Conservation (phyloP, 2,888 invertebrate genomes). For the Parthenolecanium corni region DNA sequence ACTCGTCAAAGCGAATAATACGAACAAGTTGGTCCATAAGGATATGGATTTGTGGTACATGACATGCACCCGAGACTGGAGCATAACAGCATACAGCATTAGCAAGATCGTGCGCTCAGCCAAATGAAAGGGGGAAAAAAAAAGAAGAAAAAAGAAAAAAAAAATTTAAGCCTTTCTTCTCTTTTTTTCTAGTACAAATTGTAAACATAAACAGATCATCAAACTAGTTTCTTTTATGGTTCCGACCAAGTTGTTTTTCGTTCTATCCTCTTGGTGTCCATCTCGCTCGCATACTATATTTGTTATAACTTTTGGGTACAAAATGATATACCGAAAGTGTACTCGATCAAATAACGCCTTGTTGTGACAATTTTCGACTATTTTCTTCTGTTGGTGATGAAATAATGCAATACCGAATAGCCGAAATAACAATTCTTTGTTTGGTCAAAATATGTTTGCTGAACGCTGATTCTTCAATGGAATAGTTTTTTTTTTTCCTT, state of each 20-base stretch:
- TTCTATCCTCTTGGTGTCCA: neutral
- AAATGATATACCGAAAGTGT: neutral
- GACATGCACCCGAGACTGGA: too few relatives aligned
- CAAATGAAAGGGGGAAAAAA: neutral
- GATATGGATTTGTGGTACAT: too few relatives aligned
- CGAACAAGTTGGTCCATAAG: neutral
- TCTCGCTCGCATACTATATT: neutral
- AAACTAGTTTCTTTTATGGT: neutral
- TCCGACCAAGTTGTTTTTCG: neutral
- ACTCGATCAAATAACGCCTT: constrained; percentile 1
- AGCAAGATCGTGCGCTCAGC: neutral
- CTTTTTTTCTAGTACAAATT: neutral
- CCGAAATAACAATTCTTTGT: too few relatives aligned
- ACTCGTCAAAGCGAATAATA: constrained; percentile 22
- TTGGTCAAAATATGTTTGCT: too few relatives aligned
- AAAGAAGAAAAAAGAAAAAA: too few relatives aligned
- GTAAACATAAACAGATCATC: constrained; percentile 1
- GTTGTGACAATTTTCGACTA: neutral
- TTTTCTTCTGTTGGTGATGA: too few relatives aligned
- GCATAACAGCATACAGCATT: too few relatives aligned
- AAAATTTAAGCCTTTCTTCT: neutral
- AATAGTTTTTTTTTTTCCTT: too few relatives aligned
- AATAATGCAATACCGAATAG: too few relatives aligned
- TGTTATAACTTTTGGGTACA: neutral
- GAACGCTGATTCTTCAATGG: too few relatives aligned